Conservation (phyloP, 1,140 invertebrate species). For the Helicoverpa zea region DNA sequence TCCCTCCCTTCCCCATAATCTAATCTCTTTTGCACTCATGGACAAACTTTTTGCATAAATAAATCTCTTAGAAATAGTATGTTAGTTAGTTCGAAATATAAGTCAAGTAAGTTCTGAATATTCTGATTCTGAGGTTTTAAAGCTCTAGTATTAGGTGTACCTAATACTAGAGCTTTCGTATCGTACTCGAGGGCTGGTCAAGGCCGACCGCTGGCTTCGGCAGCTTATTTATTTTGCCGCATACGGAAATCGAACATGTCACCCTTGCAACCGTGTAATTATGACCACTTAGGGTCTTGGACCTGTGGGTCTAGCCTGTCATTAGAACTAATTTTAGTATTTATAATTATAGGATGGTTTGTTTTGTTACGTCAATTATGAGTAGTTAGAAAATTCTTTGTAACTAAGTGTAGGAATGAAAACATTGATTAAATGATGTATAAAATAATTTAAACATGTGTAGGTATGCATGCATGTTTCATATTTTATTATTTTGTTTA, state of each 20-base stretch:
- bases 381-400: too few species aligned
- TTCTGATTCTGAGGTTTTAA: background rate
- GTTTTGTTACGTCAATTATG: background rate
- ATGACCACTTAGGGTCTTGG: background rate
- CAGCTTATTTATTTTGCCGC: conserved; percentile 30
- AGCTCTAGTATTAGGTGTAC: background rate
- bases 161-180: too few species aligned
- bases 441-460: too few species aligned
- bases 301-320: background rate
- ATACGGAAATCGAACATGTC: conserved; percentile 32
- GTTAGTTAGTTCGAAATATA: too few species aligned
- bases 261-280: conserved; percentile 16
- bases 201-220: conserved; percentile 14
- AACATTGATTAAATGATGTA: too few species aligned
- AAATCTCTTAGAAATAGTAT: background rate
- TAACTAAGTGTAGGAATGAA: too few species aligned
- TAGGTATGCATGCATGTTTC: too few species aligned
- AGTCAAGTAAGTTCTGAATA: too few species aligned
- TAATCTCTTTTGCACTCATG: too few species aligned
- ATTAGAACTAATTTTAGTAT: conserved; percentile 1
- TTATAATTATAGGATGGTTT: background rate
- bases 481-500: too few species aligned
- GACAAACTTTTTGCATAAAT: background rate
- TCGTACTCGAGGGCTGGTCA: conserved; percentile 9
- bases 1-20: too few species aligned